Conservation (phyloP, 2,797 vertebrate species). For the Podargus strigoides region DNA sequence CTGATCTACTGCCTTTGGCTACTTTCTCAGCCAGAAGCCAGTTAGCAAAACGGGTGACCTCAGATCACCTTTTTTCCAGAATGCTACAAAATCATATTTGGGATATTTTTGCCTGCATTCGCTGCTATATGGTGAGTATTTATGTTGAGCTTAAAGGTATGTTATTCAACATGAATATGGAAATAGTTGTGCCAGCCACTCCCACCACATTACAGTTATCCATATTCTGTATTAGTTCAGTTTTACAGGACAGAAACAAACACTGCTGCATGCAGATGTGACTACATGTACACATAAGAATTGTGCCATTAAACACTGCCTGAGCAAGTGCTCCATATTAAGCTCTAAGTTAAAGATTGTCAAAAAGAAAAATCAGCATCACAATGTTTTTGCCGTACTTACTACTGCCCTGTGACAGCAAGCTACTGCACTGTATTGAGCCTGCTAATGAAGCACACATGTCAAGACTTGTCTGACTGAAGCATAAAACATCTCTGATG, state of each 20-base stretch:
- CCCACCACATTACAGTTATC: neutral
- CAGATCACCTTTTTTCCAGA: neutral
- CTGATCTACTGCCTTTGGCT: neutral
- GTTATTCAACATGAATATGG: neutral
- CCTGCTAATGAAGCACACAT: neutral
- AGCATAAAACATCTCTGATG: constrained; percentile 8
- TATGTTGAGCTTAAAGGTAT: neutral
- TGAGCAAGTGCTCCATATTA: neutral
- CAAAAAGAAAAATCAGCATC: neutral
- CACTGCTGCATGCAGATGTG: neutral
- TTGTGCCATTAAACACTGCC: neutral
- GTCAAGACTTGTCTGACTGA: constrained; percentile 55
- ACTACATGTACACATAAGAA: neutral
- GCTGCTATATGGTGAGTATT: neutral
- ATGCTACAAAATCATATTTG: neutral
- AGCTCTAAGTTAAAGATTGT: neutral
- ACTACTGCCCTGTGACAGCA: neutral
- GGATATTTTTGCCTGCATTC: neutral
- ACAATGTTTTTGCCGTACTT: neutral
- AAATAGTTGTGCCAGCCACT: neutral
- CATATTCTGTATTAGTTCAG: neutral
- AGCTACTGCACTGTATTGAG: neutral
- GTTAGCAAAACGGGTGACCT: neutral
- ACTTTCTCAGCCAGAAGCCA: neutral
- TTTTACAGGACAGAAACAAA: neutral